These are phyloP conservation scores for Aphelenchoides avenae DNA, from an alignment of 1,140 invertebrate genomes.

Conservation along the genomic window DNA sequence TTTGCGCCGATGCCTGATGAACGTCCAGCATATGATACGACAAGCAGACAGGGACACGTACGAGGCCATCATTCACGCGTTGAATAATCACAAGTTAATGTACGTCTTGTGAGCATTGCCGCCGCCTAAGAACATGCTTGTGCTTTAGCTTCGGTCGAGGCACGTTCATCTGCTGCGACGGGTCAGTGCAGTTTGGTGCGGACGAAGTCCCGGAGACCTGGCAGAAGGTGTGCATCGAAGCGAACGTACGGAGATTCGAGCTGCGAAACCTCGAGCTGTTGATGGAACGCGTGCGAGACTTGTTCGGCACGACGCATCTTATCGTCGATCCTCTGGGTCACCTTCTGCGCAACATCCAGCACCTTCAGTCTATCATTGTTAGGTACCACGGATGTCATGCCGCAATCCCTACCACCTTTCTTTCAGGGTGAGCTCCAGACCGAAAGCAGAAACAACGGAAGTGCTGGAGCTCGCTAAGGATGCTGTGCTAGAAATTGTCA, in stretches of 20 bases:
- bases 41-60: constrained; percentile 23
- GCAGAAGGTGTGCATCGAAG: constrained; percentile 31
- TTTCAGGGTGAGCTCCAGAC: not conserved
- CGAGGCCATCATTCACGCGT: constrained; percentile 22
- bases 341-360: constrained; percentile 31
- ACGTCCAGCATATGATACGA: constrained; percentile 37
- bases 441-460: not conserved
- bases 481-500: constrained; percentile 28
- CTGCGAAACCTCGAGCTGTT: constrained; percentile 30
- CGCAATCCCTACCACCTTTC: not conserved
- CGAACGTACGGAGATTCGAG: constrained; percentile 35
- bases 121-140: not conserved
- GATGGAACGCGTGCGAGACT: constrained; percentile 30
- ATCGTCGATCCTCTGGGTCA: constrained; percentile 23
- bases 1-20: constrained; percentile 42
- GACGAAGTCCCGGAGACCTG: constrained; percentile 45
- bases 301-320: constrained; percentile 32
- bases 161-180: constrained; percentile 42
- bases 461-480: constrained; percentile 17
- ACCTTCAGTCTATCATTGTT: constrained; percentile 38
- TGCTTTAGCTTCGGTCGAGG: constrained; percentile 44
- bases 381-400: too few species aligned
- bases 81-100: constrained; percentile 35
- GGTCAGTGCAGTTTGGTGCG: constrained; percentile 47
- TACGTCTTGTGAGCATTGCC: constrained; percentile 2